A percentile compares a stretch with the other conserved stretches of the same genome.
Evolutionary conservation across 1,140 invertebrate genomes (phyloP).

Genomic region (Trypoxylus dichotomus): DNA sequence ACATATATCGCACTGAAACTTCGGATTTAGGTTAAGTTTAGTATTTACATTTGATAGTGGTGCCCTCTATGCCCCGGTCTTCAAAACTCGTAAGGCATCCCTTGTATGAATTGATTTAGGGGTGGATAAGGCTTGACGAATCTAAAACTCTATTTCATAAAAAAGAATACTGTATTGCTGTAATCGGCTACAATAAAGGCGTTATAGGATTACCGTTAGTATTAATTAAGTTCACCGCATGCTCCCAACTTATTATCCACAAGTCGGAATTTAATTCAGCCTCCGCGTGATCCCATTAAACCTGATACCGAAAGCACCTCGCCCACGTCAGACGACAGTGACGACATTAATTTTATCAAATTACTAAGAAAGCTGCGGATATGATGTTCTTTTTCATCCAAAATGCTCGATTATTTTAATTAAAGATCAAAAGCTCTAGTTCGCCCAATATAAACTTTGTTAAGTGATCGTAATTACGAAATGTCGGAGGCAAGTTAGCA

Average conservation of each 20-base stretch:
- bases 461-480: slow-evolving; percentile 10
- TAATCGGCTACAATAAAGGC: too few species aligned
- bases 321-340: background rate
- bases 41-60: too few species aligned
- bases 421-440: slow-evolving; percentile 17
- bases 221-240: background rate
- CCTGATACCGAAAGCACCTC: background rate
- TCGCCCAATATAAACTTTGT: slow-evolving; percentile 16
- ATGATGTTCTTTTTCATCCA: background rate
- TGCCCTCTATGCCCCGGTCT: too few species aligned
- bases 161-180: too few species aligned
- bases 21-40: too few species aligned
- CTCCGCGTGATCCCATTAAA: background rate
- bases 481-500: background rate
- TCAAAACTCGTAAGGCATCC: too few species aligned
- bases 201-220: background rate
- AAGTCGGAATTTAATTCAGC: background rate
- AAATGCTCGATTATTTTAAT: slow-evolving; percentile 20
- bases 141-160: too few species aligned
- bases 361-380: background rate
- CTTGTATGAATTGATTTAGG: too few species aligned
- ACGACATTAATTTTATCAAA: background rate
- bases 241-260: background rate
- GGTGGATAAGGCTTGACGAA: too few species aligned
- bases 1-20: too few species aligned